phyloP scores from a whole-genome alignment of 2,888 invertebrate species.

The Napeogenes inachia region DNA sequence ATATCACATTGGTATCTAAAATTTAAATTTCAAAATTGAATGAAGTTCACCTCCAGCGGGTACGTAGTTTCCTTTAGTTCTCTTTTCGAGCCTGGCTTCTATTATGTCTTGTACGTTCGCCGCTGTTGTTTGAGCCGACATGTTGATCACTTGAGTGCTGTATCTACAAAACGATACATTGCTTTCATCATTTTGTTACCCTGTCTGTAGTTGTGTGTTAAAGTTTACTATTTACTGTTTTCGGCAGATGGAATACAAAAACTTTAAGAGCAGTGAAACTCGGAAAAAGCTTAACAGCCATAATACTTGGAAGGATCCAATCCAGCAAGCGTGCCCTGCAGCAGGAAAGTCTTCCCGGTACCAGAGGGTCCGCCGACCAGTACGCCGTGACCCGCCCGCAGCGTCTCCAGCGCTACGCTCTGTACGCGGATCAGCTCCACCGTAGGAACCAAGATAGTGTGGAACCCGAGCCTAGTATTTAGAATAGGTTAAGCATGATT shows the following conservation, averaged over 20 bases:
- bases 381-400: slow-evolving; percentile 82
- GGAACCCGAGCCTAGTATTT: slow-evolving; percentile 82
- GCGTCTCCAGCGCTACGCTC: slow-evolving; percentile 81
- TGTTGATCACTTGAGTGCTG: slow-evolving; percentile 85
- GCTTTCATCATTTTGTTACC: too few species aligned
- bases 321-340: slow-evolving; percentile 80
- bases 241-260: too few species aligned
- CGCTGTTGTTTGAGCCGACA: slow-evolving; percentile 93
- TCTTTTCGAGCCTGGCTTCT: slow-evolving; percentile 90
- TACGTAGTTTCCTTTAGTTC: slow-evolving; percentile 89
- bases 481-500: slow-evolving; percentile 12
- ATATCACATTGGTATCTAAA: too few species aligned
- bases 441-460: slow-evolving; percentile 90
- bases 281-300: slow-evolving; percentile 16
- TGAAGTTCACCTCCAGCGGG: slow-evolving; percentile 81
- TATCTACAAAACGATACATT: slow-evolving; percentile 42
- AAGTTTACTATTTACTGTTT: too few species aligned
- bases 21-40: too few species aligned
- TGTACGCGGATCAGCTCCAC: slow-evolving; percentile 92
- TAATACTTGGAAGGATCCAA: slow-evolving; percentile 70
- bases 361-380: slow-evolving; percentile 90
- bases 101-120: slow-evolving; percentile 90
- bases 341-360: slow-evolving; percentile 91
- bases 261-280: too few species aligned
- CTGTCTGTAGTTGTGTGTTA: too few species aligned